Percentiles rank a stretch among this genome's conserved stretches.
Conservation (phyloP, 2,797 vertebrate species). For the Eidolon dupreanum region DNA sequence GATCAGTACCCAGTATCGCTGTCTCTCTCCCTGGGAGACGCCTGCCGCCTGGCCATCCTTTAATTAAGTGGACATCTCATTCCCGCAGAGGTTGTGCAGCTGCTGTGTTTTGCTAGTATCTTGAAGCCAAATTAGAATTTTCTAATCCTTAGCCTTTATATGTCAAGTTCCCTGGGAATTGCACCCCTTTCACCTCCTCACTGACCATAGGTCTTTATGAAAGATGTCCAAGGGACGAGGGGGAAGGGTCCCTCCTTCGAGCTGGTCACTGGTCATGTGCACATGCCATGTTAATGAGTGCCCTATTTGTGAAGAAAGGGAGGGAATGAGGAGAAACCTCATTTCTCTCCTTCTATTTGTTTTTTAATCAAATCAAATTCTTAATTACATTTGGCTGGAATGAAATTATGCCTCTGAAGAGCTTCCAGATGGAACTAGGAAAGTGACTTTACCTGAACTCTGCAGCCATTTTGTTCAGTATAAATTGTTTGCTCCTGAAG, state of each 20-base stretch:
- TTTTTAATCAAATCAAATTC: conserved; percentile 81
- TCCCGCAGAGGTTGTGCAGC: conserved; percentile 53
- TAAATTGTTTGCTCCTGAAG: not conserved
- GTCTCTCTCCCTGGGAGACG: conserved; percentile 1
- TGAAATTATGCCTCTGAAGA: conserved; percentile 80
- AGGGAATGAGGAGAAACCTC: conserved; percentile 62
- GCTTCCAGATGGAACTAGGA: conserved; percentile 75
- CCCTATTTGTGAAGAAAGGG: conserved; percentile 68
- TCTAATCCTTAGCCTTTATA: conserved; percentile 56
- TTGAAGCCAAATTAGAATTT: conserved; percentile 67
- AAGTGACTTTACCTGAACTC: conserved; percentile 65
- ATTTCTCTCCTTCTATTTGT: conserved; percentile 76
- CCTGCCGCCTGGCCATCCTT: not conserved
- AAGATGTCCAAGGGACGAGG: not conserved
- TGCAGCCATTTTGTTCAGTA: conserved; percentile 37
- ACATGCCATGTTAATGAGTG: not conserved
- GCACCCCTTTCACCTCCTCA: not conserved
- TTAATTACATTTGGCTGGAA: conserved; percentile 81
- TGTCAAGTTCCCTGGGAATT: conserved; percentile 17
- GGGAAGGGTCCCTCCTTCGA: not conserved
- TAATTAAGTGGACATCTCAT: conserved; percentile 71
- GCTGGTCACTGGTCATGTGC: not conserved
- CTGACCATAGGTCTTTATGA: not conserved
- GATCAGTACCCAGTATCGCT: not conserved
- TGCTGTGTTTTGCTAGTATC: conserved; percentile 48